Evolutionary conservation across 2,797 vertebrate species (phyloP).

Genomic region (Apodemus agrarius): DNA sequence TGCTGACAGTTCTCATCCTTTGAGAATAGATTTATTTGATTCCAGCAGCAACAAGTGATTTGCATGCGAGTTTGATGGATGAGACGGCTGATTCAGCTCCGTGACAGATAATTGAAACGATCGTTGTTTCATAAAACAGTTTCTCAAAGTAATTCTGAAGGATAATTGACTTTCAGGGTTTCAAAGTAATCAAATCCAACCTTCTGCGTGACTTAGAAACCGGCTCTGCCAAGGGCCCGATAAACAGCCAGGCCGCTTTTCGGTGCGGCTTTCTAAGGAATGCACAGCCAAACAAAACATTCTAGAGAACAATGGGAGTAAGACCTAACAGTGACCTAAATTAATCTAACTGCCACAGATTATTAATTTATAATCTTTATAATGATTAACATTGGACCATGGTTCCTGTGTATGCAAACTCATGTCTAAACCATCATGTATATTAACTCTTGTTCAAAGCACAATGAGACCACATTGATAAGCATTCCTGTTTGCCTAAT

Average conservation of each 20-base stretch:
- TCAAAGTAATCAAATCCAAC: conserved; percentile 46
- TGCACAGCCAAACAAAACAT: conserved; percentile 4
- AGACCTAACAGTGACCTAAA: neutral
- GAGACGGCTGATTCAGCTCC: conserved; percentile 39
- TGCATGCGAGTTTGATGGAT: conserved; percentile 45
- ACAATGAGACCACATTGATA: neutral
- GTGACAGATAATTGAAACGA: conserved; percentile 30
- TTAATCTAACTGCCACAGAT: neutral
- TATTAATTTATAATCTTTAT: neutral
- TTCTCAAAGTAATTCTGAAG: conserved; percentile 60
- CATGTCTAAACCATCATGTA: neutral
- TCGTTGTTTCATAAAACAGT: conserved; percentile 39
- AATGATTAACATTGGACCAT: neutral
- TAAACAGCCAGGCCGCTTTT: neutral
- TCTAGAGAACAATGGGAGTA: neutral
- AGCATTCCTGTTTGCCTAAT: neutral
- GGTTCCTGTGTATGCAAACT: neutral
- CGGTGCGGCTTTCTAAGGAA: conserved; percentile 25
- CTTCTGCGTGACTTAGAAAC: conserved; percentile 42
- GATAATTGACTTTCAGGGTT: conserved; percentile 38
- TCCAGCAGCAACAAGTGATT: neutral
- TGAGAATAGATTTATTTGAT: conserved; percentile 39
- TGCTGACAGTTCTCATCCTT: neutral
- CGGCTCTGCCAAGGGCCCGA: neutral
- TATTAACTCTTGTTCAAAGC: neutral